Evolutionary conservation across 2,888 invertebrate genomes (phyloP), one percentile per base, ranked within the genome.

Genomic region (Yponomeuta sedellus): DNA sequence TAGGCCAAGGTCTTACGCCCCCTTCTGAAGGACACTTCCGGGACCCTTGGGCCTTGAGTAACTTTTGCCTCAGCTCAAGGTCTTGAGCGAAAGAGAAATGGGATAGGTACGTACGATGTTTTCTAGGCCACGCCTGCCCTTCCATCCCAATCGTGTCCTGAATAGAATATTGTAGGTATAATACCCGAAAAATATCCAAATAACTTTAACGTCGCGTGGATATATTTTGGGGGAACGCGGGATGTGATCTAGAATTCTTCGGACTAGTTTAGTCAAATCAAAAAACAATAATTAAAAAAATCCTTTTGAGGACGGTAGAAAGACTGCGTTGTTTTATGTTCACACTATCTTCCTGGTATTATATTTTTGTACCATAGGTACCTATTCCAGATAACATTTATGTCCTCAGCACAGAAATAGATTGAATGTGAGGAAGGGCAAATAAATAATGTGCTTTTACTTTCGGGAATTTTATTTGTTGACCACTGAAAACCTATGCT

Each of bases 51-150:
- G 64, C 64, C 64, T 64, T 64, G 64, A 64, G 40, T 64, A 25
- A 64, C 40, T 44, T 64, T 52, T 64, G 40, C 52, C 52, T 64
- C 64, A 64, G 40, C 52, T 64, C 64, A 64, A 64, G 64, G 64
- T 16, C 40, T 63, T 16, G 11, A 34, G 77, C 77, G 75, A 77
- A 80, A 82, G 83, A 85, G 83, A 84, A 85, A 88, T 85, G 82
- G 78, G 82, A 82, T 82, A 78, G 34, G 34, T 5, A 34, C 8
- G 77, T 81, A 80, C 73, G 20, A 77, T 71, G 77, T 63, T 85
- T 86, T 86, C 81, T 83, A 84, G 83, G 85, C 77, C 82, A 75
- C 73, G 71, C 70, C 6, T 76, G 75, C 75, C 76, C 81, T 75
- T 69, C 64, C 68, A 70, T 75, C 75, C 75, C 44, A 64, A 74